These are phyloP conservation scores for Bos taurus DNA, from an alignment of 2,113 vertebrate genomes.

Conservation along the genomic window DNA sequence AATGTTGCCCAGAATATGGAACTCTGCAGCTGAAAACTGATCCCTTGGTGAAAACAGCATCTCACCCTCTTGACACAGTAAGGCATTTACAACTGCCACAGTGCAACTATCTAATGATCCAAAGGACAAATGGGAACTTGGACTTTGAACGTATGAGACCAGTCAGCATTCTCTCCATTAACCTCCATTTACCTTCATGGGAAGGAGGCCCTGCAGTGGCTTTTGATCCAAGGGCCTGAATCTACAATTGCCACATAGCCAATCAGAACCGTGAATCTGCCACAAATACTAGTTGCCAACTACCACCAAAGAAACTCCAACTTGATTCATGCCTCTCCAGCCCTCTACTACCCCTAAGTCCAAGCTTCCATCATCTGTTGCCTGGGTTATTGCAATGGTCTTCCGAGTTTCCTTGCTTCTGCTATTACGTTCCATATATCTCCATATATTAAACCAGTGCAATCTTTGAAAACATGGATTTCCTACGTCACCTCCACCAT, in stretches of 20 bases:
- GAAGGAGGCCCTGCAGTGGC: neutral
- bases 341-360: neutral
- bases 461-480: neutral
- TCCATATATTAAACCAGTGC: neutral
- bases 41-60: neutral
- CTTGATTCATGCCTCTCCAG: neutral
- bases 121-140: neutral
- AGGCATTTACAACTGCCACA: neutral
- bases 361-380: neutral
- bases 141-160: neutral
- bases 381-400: neutral
- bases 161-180: neutral
- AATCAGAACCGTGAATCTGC: neutral
- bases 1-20: neutral
- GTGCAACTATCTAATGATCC: neutral
- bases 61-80: neutral
- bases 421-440: neutral
- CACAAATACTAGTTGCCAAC: neutral
- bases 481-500: neutral
- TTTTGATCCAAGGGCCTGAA: neutral
- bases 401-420: neutral
- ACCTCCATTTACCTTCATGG: neutral
- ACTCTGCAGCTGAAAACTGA: neutral
- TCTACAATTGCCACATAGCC: neutral
- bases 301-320: neutral